Base-by-base conservation (phyloP, 2,797 vertebrate genomes). In the Squalus acanthias region DNA sequence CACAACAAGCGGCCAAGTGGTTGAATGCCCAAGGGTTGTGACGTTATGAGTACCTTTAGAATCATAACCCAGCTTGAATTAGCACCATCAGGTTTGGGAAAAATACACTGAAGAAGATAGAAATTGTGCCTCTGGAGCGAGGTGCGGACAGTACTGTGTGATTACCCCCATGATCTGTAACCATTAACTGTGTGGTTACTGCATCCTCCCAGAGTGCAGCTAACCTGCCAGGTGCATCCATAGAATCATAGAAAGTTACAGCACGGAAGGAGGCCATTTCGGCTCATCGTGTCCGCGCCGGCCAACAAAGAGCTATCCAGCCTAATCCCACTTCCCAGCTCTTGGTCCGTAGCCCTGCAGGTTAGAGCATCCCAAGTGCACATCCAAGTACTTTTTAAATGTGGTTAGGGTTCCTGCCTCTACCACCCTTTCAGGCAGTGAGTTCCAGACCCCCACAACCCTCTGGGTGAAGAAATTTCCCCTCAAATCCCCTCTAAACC, bases 141-240 rank as follows among this genome's bases (percentile, higher is more conserved):
- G 17, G 50, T 53, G 85, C 53, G 85, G 24, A 88, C 46, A 87
- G 46, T 22, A 50, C 46, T 24, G 46, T 17, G n/a, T n/a, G n/a
- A n/a, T n/a, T n/a, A n/a, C n/a, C n/a, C n/a, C n/a, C n/a, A n/a
- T 82, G 76, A 57, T 88, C 24, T 88, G 24, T 88, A 88, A 88
- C 22, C 3, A 88, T 88, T 53, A 88, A 57, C 8, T 74, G 26
- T 22, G 22, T 26, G 26, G 72, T 74, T 74, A 74, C 72, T 29
- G 0, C 39, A 46, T 82, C 79, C 15, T 82, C 79, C 20, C 87
- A 60, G 7, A 29, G 53, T 57, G 0, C 50, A 57, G 12, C 87
- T 57, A 53, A 88, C 24, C 53, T 29, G 17, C 46, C 7, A 26
- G 70, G 22, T 72, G 70, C 79, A 3, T 88, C 50, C 85, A 57